These are phyloP conservation scores for Adelphocoris suturalis DNA, from an alignment of 2,888 invertebrate species.

Conservation along the genomic window DNA sequence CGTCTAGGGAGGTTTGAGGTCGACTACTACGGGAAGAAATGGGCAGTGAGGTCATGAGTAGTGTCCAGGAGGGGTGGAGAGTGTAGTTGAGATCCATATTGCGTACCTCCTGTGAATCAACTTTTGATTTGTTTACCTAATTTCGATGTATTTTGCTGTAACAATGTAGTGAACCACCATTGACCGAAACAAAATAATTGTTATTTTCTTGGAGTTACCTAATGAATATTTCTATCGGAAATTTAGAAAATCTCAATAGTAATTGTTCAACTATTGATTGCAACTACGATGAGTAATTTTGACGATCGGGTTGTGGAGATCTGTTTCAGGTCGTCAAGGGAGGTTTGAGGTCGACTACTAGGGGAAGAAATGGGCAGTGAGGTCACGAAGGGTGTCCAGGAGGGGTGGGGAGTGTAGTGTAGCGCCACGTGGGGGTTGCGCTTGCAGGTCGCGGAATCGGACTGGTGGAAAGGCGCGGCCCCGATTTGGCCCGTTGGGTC, in stretches of 20 bases:
- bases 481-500: constrained; percentile 63
- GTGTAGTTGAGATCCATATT: constrained; percentile 18
- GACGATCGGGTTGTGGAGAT: background rate
- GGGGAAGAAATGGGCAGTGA: background rate
- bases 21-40: background rate
- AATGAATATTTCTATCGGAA: too few species aligned
- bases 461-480: constrained; percentile 60
- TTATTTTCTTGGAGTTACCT: too few species aligned
- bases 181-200: too few species aligned
- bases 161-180: too few species aligned
- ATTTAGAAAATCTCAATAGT: too few species aligned
- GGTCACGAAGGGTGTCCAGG: background rate
- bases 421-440: constrained; percentile 46
- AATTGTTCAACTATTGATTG: too few species aligned
- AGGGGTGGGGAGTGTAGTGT: background rate
- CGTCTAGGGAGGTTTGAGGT: background rate
- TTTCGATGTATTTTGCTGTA: too few species aligned
- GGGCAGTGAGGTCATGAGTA: background rate
- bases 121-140: too few species aligned
- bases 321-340: background rate
- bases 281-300: background rate
- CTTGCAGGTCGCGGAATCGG: constrained; percentile 63
- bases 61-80: background rate
- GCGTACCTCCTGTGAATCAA: too few species aligned
- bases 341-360: background rate